Conservation (phyloP, 2,113 vertebrate species). For the Xiphias gladius region DNA sequence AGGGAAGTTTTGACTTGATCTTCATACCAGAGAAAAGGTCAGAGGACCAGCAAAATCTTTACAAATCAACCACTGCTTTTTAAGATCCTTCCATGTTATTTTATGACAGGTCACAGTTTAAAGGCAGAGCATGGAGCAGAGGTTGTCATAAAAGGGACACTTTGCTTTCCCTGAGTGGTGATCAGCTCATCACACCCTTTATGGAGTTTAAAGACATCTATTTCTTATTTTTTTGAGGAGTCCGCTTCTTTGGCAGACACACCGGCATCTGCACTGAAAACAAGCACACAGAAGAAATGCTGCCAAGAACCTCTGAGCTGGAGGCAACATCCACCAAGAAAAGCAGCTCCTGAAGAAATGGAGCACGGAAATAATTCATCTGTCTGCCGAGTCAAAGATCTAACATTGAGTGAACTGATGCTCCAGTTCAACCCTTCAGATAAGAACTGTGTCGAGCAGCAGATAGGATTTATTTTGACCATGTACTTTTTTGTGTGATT, state of each 20-base stretch:
- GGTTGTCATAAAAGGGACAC: constrained; percentile 29
- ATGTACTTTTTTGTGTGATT: constrained; percentile 1
- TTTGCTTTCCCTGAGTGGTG: constrained; percentile 28
- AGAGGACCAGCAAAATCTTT: background rate
- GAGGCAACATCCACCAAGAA: constrained; percentile 57
- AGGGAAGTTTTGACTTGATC: background rate
- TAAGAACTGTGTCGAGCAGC: constrained; percentile 33
- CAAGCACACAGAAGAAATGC: constrained; percentile 34
- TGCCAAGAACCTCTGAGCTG: constrained; percentile 66
- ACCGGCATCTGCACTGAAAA: constrained; percentile 29
- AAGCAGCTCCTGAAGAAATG: constrained; percentile 39
- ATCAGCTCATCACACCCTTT: constrained; percentile 51
- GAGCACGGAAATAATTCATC: constrained; percentile 55
- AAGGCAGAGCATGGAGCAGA: constrained; percentile 2
- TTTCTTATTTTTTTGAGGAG: background rate
- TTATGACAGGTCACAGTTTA: background rate
- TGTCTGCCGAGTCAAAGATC: constrained; percentile 34
- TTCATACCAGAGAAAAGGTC: background rate
- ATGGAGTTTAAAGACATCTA: constrained; percentile 35
- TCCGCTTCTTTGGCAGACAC: constrained; percentile 42
- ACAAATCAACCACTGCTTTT: background rate
- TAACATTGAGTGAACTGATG: constrained; percentile 28
- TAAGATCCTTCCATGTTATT: background rate
- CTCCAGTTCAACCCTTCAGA: constrained; percentile 54
- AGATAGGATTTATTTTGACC: constrained; percentile 39